A percentile compares a stretch with the other conserved stretches of the same genome.
Conservation (phyloP, 2,113 vertebrate genomes). For the Caretta caretta region DNA sequence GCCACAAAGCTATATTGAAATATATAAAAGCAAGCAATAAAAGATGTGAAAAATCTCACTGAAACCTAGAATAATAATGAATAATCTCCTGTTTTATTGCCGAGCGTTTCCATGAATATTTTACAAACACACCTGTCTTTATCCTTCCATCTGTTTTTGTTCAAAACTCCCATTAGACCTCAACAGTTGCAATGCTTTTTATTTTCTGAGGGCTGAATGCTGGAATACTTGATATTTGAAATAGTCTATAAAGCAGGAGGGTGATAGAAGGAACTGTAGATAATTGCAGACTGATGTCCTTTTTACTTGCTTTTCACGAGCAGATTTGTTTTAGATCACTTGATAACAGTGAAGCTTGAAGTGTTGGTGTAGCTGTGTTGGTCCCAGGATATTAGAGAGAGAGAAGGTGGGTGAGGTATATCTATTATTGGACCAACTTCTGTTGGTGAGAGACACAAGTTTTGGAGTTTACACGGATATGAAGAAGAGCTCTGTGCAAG, state of each 20-base stretch:
- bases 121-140: background rate
- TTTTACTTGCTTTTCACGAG: background rate
- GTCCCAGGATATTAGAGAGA: background rate
- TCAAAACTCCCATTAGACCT: conserved; percentile 25
- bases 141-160: conserved; percentile 6
- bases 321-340: background rate
- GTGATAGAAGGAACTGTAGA: background rate
- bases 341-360: background rate
- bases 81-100: background rate
- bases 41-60: background rate
- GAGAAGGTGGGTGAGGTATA: background rate
- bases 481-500: background rate
- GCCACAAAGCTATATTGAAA: rapidly evolving
- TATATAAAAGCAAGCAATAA: background rate
- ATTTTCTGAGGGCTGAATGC: conserved; percentile 14
- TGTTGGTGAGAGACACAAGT: background rate
- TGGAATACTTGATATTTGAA: conserved; percentile 16
- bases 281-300: background rate
- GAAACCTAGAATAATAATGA: background rate
- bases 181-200: conserved; percentile 9
- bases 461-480: background rate
- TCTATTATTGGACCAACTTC: background rate
- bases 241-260: background rate
- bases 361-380: background rate
- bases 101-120: background rate